Conservation (phyloP, 2,888 invertebrate genomes). For the Dione vanillae region DNA sequence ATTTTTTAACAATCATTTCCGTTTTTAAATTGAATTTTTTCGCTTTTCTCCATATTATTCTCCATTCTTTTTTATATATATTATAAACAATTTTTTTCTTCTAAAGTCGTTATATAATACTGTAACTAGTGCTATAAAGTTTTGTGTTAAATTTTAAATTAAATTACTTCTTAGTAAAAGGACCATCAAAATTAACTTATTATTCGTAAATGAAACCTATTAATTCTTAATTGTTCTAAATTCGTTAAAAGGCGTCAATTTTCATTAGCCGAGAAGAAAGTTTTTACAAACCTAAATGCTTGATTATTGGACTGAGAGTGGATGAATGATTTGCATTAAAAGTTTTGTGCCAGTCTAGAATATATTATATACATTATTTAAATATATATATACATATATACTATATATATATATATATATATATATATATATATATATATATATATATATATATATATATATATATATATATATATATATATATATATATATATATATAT, state of each 20-base stretch:
- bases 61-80: no score
- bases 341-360: not conserved
- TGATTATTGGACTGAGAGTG: not conserved
- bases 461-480: no score
- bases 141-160: not conserved
- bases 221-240: conserved; percentile 39
- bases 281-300: conserved; percentile 27
- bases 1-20: no score
- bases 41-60: no score
- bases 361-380: not conserved
- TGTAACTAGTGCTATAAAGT: not conserved
- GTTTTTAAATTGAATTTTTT: no score
- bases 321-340: conserved; percentile 15
- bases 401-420: no score
- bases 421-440: no score
- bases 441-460: no score
- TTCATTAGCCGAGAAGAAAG: conserved; percentile 36
- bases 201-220: conserved; percentile 32
- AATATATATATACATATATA: no score
- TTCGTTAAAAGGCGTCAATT: conserved; percentile 37
- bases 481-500: no score
- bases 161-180: not conserved
- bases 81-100: no score
- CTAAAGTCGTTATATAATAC: no score
- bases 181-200: conserved; percentile 6